Percentiles rank a stretch among this genome's conserved stretches.
Conservation (phyloP, 2,797 vertebrate species). For the Eulemur mongoz region DNA sequence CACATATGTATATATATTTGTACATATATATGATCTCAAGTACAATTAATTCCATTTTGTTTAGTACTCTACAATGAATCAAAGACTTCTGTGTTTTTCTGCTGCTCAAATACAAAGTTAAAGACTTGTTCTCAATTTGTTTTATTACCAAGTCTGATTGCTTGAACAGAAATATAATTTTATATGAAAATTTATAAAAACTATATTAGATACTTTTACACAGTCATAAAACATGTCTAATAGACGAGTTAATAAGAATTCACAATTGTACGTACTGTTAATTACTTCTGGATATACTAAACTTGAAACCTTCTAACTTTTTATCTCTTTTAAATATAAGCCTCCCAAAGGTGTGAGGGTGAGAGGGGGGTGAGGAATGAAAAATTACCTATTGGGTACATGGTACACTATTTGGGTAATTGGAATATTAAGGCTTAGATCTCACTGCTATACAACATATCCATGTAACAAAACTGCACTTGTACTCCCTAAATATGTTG, state of each 20-base stretch:
- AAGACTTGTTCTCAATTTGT: not conserved
- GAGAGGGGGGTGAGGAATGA: not conserved
- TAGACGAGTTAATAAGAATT: not conserved
- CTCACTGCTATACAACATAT: not conserved
- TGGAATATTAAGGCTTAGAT: not conserved
- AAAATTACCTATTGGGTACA: not conserved
- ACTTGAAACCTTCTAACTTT: not conserved
- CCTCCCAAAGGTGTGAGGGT: not conserved
- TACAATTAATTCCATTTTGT: not conserved
- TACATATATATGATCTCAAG: not conserved
- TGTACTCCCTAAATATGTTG: not conserved
- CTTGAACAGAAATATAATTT: not conserved
- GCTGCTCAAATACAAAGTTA: not conserved
- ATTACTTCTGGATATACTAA: not conserved
- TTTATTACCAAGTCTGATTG: slow-evolving; percentile 13
- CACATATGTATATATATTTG: too few species aligned
- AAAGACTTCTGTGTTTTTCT: not conserved
- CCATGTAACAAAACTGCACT: not conserved
- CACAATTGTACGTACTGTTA: not conserved
- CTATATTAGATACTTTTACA: not conserved
- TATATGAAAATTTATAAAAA: not conserved
- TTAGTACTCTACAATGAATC: not conserved
- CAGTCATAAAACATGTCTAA: not conserved
- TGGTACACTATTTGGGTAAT: not conserved
- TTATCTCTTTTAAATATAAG: not conserved